These are phyloP conservation scores for Ptyas mucosa DNA, from an alignment of 2,113 vertebrate genomes.

Conservation along the genomic window DNA sequence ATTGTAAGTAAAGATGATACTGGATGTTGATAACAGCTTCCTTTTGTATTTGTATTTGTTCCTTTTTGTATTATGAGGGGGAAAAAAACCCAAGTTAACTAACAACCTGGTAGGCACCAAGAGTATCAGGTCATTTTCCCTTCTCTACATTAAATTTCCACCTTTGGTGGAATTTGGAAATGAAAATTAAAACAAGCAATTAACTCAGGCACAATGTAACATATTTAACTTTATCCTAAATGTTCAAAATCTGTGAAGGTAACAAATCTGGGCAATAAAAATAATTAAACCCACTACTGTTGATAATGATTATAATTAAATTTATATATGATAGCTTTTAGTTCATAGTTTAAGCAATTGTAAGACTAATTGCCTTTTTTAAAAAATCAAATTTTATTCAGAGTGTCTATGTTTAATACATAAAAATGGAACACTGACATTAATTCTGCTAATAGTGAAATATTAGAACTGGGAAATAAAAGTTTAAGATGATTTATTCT, in stretches of 20 bases:
- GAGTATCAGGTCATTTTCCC: background rate
- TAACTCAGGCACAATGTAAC: background rate
- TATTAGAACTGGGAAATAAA: background rate
- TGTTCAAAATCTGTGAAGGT: background rate
- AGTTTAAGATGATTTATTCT: background rate
- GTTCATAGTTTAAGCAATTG: background rate
- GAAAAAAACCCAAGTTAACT: background rate
- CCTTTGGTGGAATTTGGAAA: background rate
- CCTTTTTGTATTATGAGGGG: background rate
- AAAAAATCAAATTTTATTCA: background rate
- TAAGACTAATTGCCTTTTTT: background rate
- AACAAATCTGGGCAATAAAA: background rate
- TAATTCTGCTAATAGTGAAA: background rate
- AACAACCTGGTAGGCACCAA: background rate
- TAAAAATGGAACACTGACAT: background rate
- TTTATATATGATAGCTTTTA: background rate
- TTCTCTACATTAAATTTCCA: background rate
- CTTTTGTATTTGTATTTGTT: background rate
- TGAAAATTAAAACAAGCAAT: background rate
- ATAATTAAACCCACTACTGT: background rate
- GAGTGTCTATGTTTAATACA: background rate
- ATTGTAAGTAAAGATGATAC: background rate
- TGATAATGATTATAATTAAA: background rate
- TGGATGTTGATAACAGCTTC: background rate
- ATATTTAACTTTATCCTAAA: background rate